Evolutionary conservation across 2,113 vertebrate genomes (phyloP).

Genomic region (Notechis scutatus): DNA sequence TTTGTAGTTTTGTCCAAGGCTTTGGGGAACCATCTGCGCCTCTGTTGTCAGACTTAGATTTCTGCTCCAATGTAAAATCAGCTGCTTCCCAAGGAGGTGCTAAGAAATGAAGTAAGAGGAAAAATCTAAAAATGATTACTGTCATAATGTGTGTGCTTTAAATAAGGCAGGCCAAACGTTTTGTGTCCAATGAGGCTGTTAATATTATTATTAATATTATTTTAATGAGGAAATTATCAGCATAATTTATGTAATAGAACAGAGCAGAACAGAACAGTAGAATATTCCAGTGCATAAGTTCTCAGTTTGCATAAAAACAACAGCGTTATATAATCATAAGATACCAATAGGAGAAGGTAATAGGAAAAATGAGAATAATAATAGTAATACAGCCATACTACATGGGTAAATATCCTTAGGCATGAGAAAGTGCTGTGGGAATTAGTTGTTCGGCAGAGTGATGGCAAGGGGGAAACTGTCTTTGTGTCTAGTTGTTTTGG

Average conservation of each 20-base stretch:
- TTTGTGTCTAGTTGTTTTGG: background rate
- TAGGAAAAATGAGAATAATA: background rate
- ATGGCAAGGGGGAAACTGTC: background rate
- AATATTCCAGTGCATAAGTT: background rate
- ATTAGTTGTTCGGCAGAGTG: background rate
- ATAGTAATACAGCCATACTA: background rate
- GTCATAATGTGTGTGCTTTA: background rate
- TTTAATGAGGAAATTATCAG: background rate
- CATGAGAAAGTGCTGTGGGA: background rate
- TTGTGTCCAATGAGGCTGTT: background rate
- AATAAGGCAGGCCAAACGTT: background rate
- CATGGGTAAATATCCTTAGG: background rate
- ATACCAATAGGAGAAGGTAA: background rate
- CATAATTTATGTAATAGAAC: background rate
- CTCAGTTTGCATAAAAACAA: background rate
- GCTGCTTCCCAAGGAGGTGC: background rate
- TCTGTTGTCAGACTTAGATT: background rate
- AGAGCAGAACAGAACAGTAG: no score
- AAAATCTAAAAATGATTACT: background rate
- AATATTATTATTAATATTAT: background rate
- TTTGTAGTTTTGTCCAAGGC: background rate
- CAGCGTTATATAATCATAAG: background rate
- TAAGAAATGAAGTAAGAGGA: background rate
- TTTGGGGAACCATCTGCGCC: background rate
- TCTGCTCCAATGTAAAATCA: background rate